phyloP scores from a whole-genome alignment of 1,140 invertebrate species.

The Papilio dardanus region DNA sequence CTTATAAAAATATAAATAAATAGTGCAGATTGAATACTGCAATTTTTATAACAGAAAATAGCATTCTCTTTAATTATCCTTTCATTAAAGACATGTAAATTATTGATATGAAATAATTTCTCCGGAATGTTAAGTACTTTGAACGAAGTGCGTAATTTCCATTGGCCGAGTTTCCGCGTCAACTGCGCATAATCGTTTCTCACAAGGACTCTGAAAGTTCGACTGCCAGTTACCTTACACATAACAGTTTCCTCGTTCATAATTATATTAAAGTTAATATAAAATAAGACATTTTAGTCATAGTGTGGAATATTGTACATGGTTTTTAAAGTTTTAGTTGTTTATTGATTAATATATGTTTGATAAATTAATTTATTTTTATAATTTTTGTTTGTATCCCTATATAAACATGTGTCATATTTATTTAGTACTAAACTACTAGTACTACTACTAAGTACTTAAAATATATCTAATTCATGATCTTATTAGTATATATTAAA shows the following conservation, averaged over 20 bases:
- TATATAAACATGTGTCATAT: too few species aligned
- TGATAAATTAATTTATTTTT: too few species aligned
- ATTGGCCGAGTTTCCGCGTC: slow-evolving; percentile 16
- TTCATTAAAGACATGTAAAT: background rate
- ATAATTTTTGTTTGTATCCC: too few species aligned
- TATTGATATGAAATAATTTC: background rate
- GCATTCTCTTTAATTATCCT: background rate
- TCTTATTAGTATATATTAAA: too few species aligned
- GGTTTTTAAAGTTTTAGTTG: too few species aligned
- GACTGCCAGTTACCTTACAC: slow-evolving; percentile 6
- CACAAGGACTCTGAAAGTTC: slow-evolving; percentile 33
- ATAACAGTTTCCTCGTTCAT: slow-evolving; percentile 27
- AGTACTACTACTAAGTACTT: too few species aligned
- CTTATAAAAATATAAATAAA: too few species aligned
- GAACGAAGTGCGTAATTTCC: slow-evolving; percentile 15
- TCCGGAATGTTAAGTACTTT: background rate
- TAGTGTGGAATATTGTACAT: background rate
- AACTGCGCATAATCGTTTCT: slow-evolving; percentile 5
- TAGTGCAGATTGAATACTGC: too few species aligned
- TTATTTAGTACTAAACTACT: too few species aligned
- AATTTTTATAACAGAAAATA: too few species aligned
- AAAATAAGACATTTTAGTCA: background rate
- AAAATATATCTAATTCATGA: too few species aligned
- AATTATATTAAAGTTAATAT: background rate
- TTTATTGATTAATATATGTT: too few species aligned